Percentiles rank a stretch among this genome's conserved stretches.
Evolutionary conservation across 2,113 vertebrate species (phyloP).

Genomic region (Rallus limicola): DNA sequence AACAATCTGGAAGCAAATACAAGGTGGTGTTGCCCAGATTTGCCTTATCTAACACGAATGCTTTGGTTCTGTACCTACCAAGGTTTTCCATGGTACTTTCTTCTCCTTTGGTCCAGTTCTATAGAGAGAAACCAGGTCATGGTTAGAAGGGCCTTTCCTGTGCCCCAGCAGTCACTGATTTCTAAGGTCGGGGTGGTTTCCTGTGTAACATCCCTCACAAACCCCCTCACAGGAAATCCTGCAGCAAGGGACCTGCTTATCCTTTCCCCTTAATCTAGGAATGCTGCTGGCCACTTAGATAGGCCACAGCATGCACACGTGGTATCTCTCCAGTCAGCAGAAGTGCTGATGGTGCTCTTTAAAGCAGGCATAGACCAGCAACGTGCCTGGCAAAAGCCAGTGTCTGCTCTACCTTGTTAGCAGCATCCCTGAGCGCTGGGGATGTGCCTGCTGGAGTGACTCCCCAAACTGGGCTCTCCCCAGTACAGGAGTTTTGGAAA

Average conservation of each 20-base stretch:
- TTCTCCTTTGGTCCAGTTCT: not conserved
- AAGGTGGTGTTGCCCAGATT: not conserved
- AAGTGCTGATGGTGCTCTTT: not conserved
- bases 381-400: not conserved
- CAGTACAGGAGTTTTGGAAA: not conserved
- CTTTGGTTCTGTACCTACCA: not conserved
- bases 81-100: not conserved
- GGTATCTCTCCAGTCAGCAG: not conserved
- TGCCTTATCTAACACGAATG: not conserved
- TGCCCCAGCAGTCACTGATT: not conserved
- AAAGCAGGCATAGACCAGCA: not conserved
- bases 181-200: not conserved
- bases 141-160: not conserved
- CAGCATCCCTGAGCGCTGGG: not conserved
- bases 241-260: not conserved
- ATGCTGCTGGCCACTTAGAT: not conserved
- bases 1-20: not conserved
- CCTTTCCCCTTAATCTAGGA: not conserved
- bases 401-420: not conserved
- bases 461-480: not conserved
- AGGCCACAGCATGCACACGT: not conserved
- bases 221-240: not conserved
- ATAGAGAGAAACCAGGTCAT: not conserved
- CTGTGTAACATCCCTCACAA: not conserved
- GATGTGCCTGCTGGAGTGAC: not conserved